Evolutionary conservation across 2,888 invertebrate species (phyloP), one percentile per base, ranked within the genome.

Genomic region (Dexiosoma caninum): DNA sequence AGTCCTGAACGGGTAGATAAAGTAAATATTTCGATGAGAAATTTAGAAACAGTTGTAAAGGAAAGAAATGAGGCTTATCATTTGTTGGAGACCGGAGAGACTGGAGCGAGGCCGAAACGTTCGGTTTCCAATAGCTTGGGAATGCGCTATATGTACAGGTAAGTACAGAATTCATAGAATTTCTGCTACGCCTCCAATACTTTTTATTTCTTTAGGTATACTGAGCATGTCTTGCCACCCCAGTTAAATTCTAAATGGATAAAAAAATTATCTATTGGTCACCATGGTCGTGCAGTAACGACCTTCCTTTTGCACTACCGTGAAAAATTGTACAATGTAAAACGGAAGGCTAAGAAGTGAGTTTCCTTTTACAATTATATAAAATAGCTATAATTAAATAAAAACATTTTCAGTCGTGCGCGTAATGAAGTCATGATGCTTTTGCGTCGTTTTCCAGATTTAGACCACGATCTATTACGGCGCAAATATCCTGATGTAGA

Each of bases 1-100:
- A 97, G 93, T 90, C 97, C 98, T 2, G 98, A 99, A 90, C 92
- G 98, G 85, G 91, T 97, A 64, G 97, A 98, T 86, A 98, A 98
- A 92, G 96, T 98, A 0, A 93, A 96, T 87, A 95, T 96, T 84
- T 98, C 98, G 16, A 99, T 99, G 99, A 92, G 93, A 81, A 97
- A 98, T 89, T 91, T 99, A 75, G 96, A 99, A 90, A 91, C 92
- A 16, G 97, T 99, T 0, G 94, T 99, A 0, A 92, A 95, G 70
- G 99, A 99, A 91, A 92, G 99, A 82, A 98, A 99, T 88, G 91
- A 92, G 83, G 99, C 99, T 0, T 97, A 96, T 90, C 94, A 95
- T 89, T 88, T 94, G 83, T 91, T 99, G 66, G 99, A 99, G 92
- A 97, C 96, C 6, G 98, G 97, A 0, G 93, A 94, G 87, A 93